A percentile compares a stretch with the other conserved stretches of the same genome.
These are phyloP conservation scores for Malurus melanocephalus DNA, from an alignment of 2,113 vertebrate genomes.

Conservation along the genomic window DNA sequence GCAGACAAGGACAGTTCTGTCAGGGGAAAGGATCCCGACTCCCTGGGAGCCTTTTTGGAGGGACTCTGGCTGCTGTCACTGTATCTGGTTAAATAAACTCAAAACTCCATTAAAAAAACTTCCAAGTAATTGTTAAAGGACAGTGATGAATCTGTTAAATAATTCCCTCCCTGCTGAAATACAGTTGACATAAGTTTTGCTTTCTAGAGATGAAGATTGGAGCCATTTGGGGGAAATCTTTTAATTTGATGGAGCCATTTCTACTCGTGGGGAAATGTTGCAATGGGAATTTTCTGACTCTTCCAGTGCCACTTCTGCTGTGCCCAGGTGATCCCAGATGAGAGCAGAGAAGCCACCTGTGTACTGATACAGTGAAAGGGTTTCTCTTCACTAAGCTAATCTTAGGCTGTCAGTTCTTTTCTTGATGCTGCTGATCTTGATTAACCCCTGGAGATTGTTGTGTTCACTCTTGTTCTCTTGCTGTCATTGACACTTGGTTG, in stretches of 20 bases:
- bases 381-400: neutral
- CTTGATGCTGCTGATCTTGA: neutral
- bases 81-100: neutral
- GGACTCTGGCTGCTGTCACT: neutral
- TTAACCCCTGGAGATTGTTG: neutral
- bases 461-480: neutral
- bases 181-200: neutral
- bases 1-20: accelerated
- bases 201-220: neutral
- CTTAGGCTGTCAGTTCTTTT: neutral
- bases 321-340: neutral
- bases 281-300: neutral
- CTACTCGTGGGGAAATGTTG: neutral
- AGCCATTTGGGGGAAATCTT: neutral
- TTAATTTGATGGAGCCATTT: neutral
- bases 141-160: neutral
- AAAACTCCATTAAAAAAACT: neutral
- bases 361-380: neutral
- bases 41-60: neutral
- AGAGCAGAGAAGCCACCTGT: neutral
- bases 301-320: neutral
- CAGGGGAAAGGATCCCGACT: neutral
- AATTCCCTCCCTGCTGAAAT: neutral
- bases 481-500: neutral
- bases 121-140: neutral